Conservation (phyloP, 2,888 invertebrate species). For the Alloscopus bannaensis region DNA sequence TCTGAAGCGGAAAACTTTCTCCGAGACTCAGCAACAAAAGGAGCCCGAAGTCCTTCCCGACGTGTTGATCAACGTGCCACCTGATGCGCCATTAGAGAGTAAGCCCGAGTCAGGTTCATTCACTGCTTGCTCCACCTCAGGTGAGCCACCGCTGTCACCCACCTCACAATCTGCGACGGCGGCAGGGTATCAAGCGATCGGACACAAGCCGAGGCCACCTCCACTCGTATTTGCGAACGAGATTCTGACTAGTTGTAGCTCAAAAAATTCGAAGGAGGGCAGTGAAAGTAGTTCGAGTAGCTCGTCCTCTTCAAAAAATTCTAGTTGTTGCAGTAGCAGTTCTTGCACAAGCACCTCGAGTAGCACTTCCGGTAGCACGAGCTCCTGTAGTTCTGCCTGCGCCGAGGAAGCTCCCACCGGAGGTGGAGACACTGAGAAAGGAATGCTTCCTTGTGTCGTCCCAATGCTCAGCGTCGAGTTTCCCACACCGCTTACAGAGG, state of each 20-base stretch:
- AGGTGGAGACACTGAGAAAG: conserved; percentile 27
- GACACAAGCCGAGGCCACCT: conserved; percentile 73
- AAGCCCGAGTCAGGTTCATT: conserved; percentile 48
- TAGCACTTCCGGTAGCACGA: conserved; percentile 42
- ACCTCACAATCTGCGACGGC: neutral
- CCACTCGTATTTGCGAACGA: conserved; percentile 73
- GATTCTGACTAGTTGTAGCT: conserved; percentile 63
- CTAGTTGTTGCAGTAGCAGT: conserved; percentile 31
- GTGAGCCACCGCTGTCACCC: conserved; percentile 26
- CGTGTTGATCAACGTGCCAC: conserved; percentile 72
- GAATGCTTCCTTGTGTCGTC: conserved; percentile 40
- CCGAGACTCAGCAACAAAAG: no score
- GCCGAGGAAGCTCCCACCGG: no score
- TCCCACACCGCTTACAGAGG: conserved; percentile 71
- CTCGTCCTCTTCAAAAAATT: neutral
- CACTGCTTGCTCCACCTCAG: conserved; percentile 26
- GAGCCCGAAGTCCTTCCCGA: conserved; percentile 72
- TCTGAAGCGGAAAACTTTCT: conserved; percentile 74
- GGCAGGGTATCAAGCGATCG: conserved; percentile 17
- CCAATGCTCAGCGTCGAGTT: conserved; percentile 73
- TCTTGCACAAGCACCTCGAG: conserved; percentile 33
- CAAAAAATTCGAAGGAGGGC: conserved; percentile 43
- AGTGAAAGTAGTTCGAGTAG: conserved; percentile 17
- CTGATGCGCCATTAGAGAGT: conserved; percentile 69
- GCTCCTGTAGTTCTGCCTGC: conserved; percentile 22